Evolutionary conservation across 1,140 invertebrate genomes (phyloP).

Genomic region (Eulimnadia texana): DNA sequence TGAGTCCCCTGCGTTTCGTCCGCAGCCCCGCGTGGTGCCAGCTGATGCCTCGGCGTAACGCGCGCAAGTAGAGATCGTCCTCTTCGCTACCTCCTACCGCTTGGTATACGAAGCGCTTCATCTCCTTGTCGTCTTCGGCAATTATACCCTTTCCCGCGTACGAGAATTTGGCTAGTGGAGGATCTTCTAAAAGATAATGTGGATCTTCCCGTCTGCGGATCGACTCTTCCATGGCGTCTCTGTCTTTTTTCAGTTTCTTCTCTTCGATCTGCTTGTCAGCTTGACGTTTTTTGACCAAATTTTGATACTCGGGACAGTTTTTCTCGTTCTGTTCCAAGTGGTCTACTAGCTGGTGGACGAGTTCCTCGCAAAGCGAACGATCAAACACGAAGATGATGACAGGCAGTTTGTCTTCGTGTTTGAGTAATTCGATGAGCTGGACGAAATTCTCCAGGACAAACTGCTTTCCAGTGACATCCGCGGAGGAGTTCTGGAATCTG

Average conservation of each 20-base stretch:
- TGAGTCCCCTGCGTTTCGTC: constrained; percentile 12
- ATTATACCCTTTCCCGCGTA: background rate
- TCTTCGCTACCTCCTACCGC: too few species aligned
- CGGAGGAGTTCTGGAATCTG: background rate
- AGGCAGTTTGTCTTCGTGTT: background rate
- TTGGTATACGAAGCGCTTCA: too few species aligned
- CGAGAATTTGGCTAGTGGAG: background rate
- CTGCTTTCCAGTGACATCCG: background rate
- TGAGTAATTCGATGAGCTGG: background rate
- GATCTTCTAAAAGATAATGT: background rate
- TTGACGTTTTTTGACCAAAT: background rate
- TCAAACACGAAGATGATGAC: background rate
- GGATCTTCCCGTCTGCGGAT: background rate
- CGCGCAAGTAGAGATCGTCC: background rate
- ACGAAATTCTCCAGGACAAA: background rate
- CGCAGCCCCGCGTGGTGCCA: constrained; percentile 20
- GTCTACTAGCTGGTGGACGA: background rate
- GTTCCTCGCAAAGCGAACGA: background rate
- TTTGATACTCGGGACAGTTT: background rate
- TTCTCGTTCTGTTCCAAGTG: background rate
- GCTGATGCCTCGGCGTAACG: constrained; percentile 15
- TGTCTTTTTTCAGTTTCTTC: background rate
- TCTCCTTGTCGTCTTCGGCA: background rate
- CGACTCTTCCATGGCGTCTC: background rate
- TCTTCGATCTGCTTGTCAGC: background rate